Base-by-base conservation (phyloP, 2,797 vertebrate species). In the Melanotaenia maccullochi region DNA sequence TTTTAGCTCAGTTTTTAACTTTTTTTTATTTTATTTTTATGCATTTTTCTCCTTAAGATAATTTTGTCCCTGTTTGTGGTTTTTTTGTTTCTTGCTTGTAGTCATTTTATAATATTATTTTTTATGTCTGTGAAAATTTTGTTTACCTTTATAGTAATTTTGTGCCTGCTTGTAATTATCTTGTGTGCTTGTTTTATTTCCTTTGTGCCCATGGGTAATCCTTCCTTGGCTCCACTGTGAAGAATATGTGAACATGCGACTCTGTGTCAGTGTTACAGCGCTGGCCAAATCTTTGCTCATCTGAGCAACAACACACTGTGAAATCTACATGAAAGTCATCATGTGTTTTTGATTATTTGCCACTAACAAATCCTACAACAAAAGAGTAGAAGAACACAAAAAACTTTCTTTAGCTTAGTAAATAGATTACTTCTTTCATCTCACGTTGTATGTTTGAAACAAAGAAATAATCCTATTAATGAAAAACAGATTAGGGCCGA, bases 391-490 rank as follows among this genome's bases (percentile, higher is more conserved):
- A 71, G 73, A 73, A 75, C 35, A 55, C 2, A 70, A 62, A 62
- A 71, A 47, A 73, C 68, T 81, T 76, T 73, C 57, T 71, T 72
- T 35, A 52, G 56, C 59, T 42, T 9, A 68, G 54, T 76, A 82
- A 84, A 76, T 61, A 42, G 78, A 87, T 90, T 79, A 73, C 33
- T 72, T 71, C 60, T 78, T 78, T 82, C 67, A 76, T 79, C 71
- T 70, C 67, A 52, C 74, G 57, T 78, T 82, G 63, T 70, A 44
- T 65, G 69, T 81, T 82, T 77, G n/a, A 71, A 55, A 85, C 75
- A 86, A 89, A 85, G 79, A 79, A 87, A 85, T 87, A 85, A 92
- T 90, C 78, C 62, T 51, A 81, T 89, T 85, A 83, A 86, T 75
- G 64, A 69, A 84, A 77, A 79, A 78, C 4, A 25, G 32, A 82